Conservation (phyloP, 2,797 vertebrate species). For the Myripristis murdjan region DNA sequence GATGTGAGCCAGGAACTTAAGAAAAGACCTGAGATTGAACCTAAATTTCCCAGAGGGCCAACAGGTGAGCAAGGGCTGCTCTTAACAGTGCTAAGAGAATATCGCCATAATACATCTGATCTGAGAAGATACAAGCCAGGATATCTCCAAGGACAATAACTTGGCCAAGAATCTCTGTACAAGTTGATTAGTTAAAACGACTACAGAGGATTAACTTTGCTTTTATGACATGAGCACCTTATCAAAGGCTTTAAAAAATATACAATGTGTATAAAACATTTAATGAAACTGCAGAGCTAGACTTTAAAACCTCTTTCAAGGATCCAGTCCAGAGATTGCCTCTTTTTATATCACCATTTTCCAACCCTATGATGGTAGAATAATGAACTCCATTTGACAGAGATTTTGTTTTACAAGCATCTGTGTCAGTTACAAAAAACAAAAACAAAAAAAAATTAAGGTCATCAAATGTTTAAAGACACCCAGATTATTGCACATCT, state of each 20-base stretch:
- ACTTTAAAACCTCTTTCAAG: conserved; percentile 62
- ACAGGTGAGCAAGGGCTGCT: conserved; percentile 60
- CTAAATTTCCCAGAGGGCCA: conserved; percentile 53
- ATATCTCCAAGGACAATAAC: conserved; percentile 42
- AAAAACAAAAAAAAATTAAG: conserved; percentile 78
- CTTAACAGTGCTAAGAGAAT: conserved; percentile 49
- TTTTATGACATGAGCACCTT: conserved; percentile 79
- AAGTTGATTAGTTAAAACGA: conserved; percentile 66
- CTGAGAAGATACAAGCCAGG: conserved; percentile 55
- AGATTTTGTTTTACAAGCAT: conserved; percentile 78
- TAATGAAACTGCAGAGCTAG: conserved; percentile 78
- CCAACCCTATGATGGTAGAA: conserved; percentile 71
- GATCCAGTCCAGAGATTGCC: conserved; percentile 73
- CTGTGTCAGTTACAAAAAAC: conserved; percentile 76
- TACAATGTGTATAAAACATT: conserved; percentile 86
- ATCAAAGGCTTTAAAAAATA: conserved; percentile 84
- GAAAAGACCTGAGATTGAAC: conserved; percentile 70
- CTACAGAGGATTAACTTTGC: conserved; percentile 68
- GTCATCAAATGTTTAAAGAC: conserved; percentile 85
- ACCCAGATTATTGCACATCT: conserved; percentile 97
- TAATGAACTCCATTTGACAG: conserved; percentile 73
- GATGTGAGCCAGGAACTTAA: conserved; percentile 65
- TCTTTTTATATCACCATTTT: conserved; percentile 46
- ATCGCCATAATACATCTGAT: conserved; percentile 50
- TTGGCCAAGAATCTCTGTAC: conserved; percentile 61